Conservation (phyloP, 23 tunicate species). For the Clavelina lepadiformis region DNA sequence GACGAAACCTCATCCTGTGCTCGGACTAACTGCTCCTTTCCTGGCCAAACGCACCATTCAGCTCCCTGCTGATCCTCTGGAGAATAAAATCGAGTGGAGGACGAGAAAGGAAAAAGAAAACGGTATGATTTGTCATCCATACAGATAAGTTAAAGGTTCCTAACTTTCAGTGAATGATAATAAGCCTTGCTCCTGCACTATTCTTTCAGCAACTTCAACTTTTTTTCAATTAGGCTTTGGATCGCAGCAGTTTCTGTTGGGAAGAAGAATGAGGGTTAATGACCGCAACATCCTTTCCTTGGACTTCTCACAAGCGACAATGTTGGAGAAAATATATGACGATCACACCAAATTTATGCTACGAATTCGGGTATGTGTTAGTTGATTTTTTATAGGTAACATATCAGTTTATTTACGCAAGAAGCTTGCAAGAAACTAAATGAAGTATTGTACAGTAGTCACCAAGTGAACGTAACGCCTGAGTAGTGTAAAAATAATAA, state of each 20-base stretch:
- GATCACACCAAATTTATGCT: conserved; percentile 91
- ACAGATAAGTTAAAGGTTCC: not conserved
- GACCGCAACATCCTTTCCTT: conserved; percentile 81
- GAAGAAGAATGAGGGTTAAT: conserved; percentile 86
- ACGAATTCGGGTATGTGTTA: conserved; percentile 67
- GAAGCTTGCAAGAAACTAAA: too few relatives aligned
- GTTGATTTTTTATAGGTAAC: too few relatives aligned
- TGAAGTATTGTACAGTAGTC: too few relatives aligned
- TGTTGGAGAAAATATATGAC: conserved; percentile 82
- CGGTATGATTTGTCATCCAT: conserved; percentile 13
- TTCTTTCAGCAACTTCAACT: not conserved
- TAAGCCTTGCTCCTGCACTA: too few relatives aligned
- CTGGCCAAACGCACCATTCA: conserved; percentile 81
- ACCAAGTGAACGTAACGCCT: too few relatives aligned
- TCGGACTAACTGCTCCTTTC: conserved; percentile 80
- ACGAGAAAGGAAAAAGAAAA: conserved; percentile 71
- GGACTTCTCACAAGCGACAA: conserved; percentile 72
- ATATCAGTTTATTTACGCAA: too few relatives aligned
- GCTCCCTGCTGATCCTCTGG: conserved; percentile 77
- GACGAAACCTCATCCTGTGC: conserved; percentile 84
- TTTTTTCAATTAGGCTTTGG: conserved; percentile 9
- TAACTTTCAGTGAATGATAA: not conserved
- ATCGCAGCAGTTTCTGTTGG: conserved; percentile 29
- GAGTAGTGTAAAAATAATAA: too few relatives aligned
- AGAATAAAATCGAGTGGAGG: conserved; percentile 86